Percentiles rank a stretch among this genome's conserved stretches.
Evolutionary conservation across 2,797 vertebrate species (phyloP).

Genomic region (Liasis olivaceus): DNA sequence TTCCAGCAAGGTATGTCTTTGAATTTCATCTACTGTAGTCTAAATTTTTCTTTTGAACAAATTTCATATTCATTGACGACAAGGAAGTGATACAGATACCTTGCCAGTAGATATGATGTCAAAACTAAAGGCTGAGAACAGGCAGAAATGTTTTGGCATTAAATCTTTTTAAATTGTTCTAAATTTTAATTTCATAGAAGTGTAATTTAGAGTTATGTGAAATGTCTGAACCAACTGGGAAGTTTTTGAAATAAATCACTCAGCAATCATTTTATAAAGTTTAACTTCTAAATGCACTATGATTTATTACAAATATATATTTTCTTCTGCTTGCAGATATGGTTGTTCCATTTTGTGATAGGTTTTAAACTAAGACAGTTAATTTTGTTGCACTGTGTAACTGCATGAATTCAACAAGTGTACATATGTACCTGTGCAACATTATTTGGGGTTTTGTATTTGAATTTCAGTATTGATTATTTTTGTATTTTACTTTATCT

Average conservation of each 20-base stretch:
- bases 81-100: slow-evolving; percentile 45
- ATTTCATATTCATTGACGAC: slow-evolving; percentile 48
- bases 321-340: slow-evolving; percentile 66
- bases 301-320: slow-evolving; percentile 65
- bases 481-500: slow-evolving; percentile 74
- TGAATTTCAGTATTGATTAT: slow-evolving; percentile 71
- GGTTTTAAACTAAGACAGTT: slow-evolving; percentile 66
- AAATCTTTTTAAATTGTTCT: slow-evolving; percentile 58
- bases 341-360: slow-evolving; percentile 66
- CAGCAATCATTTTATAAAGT: slow-evolving; percentile 65
- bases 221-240: slow-evolving; percentile 54
- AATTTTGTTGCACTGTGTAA: slow-evolving; percentile 66
- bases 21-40: slow-evolving; percentile 44
- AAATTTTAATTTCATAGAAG: slow-evolving; percentile 61
- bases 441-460: slow-evolving; percentile 69
- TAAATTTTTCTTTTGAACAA: slow-evolving; percentile 39
- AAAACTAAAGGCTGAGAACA: slow-evolving; percentile 45
- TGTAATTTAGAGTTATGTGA: slow-evolving; percentile 51
- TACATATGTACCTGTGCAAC: slow-evolving; percentile 69
- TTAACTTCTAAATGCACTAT: slow-evolving; percentile 68
- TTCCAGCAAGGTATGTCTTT: slow-evolving; percentile 59
- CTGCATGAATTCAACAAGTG: slow-evolving; percentile 69
- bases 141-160: slow-evolving; percentile 46
- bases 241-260: slow-evolving; percentile 66
- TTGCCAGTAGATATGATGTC: slow-evolving; percentile 60